Base-by-base conservation (phyloP, 1,140 invertebrate species). In the Bradysia coprophila region DNA sequence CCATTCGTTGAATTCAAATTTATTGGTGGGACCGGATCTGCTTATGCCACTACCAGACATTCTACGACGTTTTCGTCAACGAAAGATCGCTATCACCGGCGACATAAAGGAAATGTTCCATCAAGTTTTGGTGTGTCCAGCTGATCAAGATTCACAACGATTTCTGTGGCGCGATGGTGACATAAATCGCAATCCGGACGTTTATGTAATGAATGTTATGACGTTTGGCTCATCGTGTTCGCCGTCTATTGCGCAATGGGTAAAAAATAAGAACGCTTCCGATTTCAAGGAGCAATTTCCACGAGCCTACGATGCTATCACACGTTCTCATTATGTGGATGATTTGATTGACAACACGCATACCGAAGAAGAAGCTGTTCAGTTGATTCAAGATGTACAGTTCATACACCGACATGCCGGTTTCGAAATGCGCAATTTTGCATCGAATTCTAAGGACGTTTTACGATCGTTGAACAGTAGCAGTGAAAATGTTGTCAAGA, bases 221-320 rank as follows among this genome's bases (percentile, higher is more conserved):
- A 48, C 52, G 11, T 61, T 57, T 50, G 56, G 50, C 37, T 51
- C 52, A 32, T 49, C 48, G 8, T 57, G 52, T 34, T 55, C 57
- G 2, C 56, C 56, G 1, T 52, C 47, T 18, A 44, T 50, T 6
- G 54, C 55, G 0, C 41, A 58, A 19, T 57, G 43, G 28, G 44
- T 62, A 11, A 58, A 55, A 48, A 54, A 59, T 23, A 41, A 39
- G 19, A 61, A 59, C 32, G 57, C 54, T 1, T 6, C 44, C 18
- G 23, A 47, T 10, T 55, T 48, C 45, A 21, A 33, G 9, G 28
- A 42, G 8, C 15, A 22, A 4, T 47, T 31, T 21, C 54, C 55
- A 0, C 5, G 23, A 13, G 55, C 57, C 2, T 52, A 48, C 5
- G 13, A 48, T 0, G 51, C 51, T 0, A 51, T 62, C 8, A 20